Percentiles rank a stretch among this genome's conserved stretches.
These are phyloP conservation scores for Heterotis niloticus DNA, from an alignment of 2,113 vertebrate genomes.

Conservation along the genomic window DNA sequence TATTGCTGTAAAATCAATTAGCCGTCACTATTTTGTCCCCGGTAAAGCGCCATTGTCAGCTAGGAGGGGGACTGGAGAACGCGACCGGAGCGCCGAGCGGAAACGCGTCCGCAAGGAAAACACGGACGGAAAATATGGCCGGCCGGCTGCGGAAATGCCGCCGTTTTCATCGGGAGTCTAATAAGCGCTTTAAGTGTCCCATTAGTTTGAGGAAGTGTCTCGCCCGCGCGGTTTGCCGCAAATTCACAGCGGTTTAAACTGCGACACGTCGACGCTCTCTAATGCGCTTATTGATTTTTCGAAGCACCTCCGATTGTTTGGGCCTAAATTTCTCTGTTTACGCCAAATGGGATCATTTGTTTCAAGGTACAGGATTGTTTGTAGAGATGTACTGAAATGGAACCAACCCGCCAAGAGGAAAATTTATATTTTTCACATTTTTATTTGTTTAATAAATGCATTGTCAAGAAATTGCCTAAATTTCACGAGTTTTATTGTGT, in stretches of 20 bases:
- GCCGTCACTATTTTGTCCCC: constrained; percentile 99
- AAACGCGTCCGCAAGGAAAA: constrained; percentile 58
- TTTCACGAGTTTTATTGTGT: too few relatives aligned
- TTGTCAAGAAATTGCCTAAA: too few relatives aligned
- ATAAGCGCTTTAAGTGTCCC: constrained; percentile 52
- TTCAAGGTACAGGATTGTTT: too few relatives aligned
- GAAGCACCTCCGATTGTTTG: constrained; percentile 17
- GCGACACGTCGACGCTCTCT: constrained; percentile 36
- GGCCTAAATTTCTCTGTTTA: not conserved
- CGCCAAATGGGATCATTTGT: too few relatives aligned
- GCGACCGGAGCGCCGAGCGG: constrained; percentile 66
- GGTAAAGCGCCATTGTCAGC: constrained; percentile 93
- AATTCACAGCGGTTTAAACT: constrained; percentile 43
- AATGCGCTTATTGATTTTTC: constrained; percentile 54
- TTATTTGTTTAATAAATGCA: too few relatives aligned
- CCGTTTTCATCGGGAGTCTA: constrained; percentile 63
- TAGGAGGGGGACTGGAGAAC: constrained; percentile 83
- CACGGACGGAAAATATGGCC: constrained; percentile 55
- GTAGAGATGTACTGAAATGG: too few relatives aligned
- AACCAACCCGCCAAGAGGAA: too few relatives aligned
- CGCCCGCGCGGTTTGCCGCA: constrained; percentile 44
- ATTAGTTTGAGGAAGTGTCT: constrained; percentile 57
- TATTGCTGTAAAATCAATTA: constrained; percentile 99
- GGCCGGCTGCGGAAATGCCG: constrained; percentile 59
- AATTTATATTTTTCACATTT: too few relatives aligned